Conservation (phyloP, 2,797 vertebrate genomes). For the Siniperca obscura region DNA sequence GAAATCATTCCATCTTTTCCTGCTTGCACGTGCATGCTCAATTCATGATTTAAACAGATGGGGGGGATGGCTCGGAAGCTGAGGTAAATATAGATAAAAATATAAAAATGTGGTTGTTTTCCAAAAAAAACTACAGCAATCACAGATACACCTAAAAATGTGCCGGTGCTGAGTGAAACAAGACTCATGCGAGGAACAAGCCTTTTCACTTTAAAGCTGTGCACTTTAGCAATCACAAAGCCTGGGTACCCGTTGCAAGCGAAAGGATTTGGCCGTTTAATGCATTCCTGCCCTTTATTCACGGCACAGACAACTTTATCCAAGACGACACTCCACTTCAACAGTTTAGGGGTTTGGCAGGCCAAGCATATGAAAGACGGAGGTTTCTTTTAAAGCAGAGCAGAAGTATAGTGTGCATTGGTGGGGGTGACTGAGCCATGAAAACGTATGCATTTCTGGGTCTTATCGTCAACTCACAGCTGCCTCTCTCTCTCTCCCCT, state of each 20-base stretch:
- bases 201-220: conserved; percentile 81
- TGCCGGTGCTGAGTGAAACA: conserved; percentile 61
- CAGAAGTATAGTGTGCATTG: conserved; percentile 54
- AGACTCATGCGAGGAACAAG: conserved; percentile 73
- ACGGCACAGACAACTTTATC: conserved; percentile 76
- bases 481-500: conserved; percentile 46
- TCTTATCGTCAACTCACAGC: conserved; percentile 80
- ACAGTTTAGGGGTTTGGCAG: conserved; percentile 75
- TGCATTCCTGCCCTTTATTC: conserved; percentile 80
- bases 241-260: conserved; percentile 63
- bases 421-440: conserved; percentile 71
- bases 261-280: conserved; percentile 75
- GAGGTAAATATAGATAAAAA: conserved; percentile 56
- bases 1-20: conserved; percentile 7
- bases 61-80: not conserved
- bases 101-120: conserved; percentile 27
- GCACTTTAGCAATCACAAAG: conserved; percentile 79
- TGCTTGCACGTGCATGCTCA: not conserved
- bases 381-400: conserved; percentile 68
- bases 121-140: conserved; percentile 35
- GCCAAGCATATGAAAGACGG: conserved; percentile 69
- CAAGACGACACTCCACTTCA: conserved; percentile 78
- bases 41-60: conserved; percentile 42
- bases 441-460: conserved; percentile 78
- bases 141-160: conserved; percentile 58